Percentiles rank a stretch among this genome's conserved stretches.
Evolutionary conservation across 2,113 vertebrate genomes (phyloP).

Genomic region (Sinocyclocheilus anophthalmus): DNA sequence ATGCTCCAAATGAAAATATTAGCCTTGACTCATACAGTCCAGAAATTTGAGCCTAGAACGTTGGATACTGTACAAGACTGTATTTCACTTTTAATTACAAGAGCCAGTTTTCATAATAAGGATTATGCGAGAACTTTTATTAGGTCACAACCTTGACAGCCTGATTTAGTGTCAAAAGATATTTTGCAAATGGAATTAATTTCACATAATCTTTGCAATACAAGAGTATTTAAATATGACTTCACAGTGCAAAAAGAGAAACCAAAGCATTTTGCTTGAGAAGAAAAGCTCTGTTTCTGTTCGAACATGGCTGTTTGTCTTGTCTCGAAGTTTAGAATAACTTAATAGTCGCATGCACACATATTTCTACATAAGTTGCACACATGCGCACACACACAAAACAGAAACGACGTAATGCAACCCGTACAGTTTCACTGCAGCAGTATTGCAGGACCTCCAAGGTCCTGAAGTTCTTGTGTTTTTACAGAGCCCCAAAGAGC

Average conservation of each 20-base stretch:
- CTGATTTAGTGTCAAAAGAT: constrained; percentile 50
- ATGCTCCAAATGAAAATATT: constrained; percentile 55
- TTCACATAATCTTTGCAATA: constrained; percentile 59
- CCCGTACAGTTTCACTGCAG: not conserved
- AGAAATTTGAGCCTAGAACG: constrained; percentile 11
- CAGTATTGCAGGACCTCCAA: constrained; percentile 5
- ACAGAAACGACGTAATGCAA: not conserved
- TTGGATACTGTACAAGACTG: constrained; percentile 23
- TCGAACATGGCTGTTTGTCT: constrained; percentile 63
- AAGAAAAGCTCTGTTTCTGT: constrained; percentile 57
- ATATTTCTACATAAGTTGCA: not conserved
- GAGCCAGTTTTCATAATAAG: constrained; percentile 45
- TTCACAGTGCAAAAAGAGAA: constrained; percentile 44
- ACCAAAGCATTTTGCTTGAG: constrained; percentile 65
- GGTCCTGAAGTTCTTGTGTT: constrained; percentile 10
- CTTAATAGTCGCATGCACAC: not conserved
- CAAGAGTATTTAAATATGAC: constrained; percentile 58
- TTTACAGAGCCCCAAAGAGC: constrained; percentile 47
- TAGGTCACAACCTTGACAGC: constrained; percentile 56
- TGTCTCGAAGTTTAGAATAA: constrained; percentile 46
- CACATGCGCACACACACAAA: constrained; percentile 20
- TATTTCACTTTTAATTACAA: constrained; percentile 37
- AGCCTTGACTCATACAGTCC: constrained; percentile 5
- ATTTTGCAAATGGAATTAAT: constrained; percentile 65
- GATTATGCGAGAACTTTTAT: constrained; percentile 48